Conservation (phyloP, 2,113 vertebrate genomes). For the Hirundichthys speculiger region DNA sequence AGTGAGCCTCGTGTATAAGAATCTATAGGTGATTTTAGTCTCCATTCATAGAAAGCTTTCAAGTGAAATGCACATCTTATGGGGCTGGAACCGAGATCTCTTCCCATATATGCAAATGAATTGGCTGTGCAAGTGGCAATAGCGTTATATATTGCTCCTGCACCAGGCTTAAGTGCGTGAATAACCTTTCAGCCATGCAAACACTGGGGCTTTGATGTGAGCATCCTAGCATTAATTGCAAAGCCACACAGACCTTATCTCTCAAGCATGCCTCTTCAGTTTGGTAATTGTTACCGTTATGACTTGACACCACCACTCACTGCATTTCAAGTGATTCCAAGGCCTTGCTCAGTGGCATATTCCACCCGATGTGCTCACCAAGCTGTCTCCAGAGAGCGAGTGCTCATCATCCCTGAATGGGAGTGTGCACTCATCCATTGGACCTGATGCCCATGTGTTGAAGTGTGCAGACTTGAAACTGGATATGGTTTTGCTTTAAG, state of each 20-base stretch:
- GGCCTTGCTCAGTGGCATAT: conserved; percentile 75
- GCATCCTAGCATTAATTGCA: conserved; percentile 58
- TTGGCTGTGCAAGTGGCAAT: conserved; percentile 33
- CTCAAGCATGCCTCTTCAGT: conserved; percentile 48
- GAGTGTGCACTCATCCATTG: conserved; percentile 58
- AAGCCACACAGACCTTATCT: conserved; percentile 50
- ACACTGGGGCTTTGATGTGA: conserved; percentile 48
- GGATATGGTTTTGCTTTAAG: conserved; percentile 27
- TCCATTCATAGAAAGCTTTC: conserved; percentile 53
- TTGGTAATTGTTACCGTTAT: conserved; percentile 68
- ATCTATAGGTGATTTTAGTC: conserved; percentile 61
- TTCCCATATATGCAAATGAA: conserved; percentile 37
- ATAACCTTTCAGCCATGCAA: conserved; percentile 65
- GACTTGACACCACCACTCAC: conserved; percentile 57
- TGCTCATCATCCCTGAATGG: conserved; percentile 67
- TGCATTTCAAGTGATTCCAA: conserved; percentile 54
- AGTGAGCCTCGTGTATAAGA: conserved; percentile 56
- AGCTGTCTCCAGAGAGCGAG: conserved; percentile 67
- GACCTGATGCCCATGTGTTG: conserved; percentile 50
- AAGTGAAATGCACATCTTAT: conserved; percentile 52
- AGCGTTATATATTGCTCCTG: conserved; percentile 42
- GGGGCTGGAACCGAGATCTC: conserved; percentile 35
- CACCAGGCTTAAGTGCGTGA: conserved; percentile 47
- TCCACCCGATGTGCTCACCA: conserved; percentile 72
- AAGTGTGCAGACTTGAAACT: conserved; percentile 41